Conservation (phyloP, 2,888 invertebrate genomes). For the Spilosoma lubricipeda region DNA sequence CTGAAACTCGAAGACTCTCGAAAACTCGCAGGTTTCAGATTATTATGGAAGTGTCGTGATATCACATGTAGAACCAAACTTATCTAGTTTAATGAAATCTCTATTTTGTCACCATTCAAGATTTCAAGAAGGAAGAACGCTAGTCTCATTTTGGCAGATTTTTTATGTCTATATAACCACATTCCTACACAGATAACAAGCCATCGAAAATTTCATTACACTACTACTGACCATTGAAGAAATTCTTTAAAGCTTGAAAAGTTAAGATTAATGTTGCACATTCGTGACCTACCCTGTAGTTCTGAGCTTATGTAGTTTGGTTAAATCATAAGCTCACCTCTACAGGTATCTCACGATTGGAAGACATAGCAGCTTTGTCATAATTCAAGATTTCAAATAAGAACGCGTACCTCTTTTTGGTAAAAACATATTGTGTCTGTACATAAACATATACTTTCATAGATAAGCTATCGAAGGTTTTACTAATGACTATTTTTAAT, state of each 20-base stretch:
- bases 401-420: too few species aligned
- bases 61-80: constrained; percentile 99
- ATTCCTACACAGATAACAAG: not conserved
- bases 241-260: constrained; percentile 57
- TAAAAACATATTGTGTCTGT: too few species aligned
- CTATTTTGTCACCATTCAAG: constrained; percentile 78
- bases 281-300: constrained; percentile 99
- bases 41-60: constrained; percentile 96
- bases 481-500: too few species aligned
- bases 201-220: not conserved
- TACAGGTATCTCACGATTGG: constrained; percentile 99
- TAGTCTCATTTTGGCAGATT: not conserved
- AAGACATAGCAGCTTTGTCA: too few species aligned
- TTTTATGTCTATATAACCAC: too few species aligned
- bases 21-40: constrained; percentile 58
- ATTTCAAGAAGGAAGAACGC: constrained; percentile 21
- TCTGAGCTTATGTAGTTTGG: constrained; percentile 99
- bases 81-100: constrained; percentile 97
- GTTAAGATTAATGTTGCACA: constrained; percentile 88
- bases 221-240: too few species aligned
- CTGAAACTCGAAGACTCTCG: constrained; percentile 38
- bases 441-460: too few species aligned
- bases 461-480: too few species aligned
- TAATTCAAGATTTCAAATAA: too few species aligned
- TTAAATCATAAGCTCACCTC: constrained; percentile 99